Evolutionary conservation across 2,113 vertebrate species (phyloP), one percentile per base, ranked within the genome.

Genomic region (Nothocercus julius): DNA sequence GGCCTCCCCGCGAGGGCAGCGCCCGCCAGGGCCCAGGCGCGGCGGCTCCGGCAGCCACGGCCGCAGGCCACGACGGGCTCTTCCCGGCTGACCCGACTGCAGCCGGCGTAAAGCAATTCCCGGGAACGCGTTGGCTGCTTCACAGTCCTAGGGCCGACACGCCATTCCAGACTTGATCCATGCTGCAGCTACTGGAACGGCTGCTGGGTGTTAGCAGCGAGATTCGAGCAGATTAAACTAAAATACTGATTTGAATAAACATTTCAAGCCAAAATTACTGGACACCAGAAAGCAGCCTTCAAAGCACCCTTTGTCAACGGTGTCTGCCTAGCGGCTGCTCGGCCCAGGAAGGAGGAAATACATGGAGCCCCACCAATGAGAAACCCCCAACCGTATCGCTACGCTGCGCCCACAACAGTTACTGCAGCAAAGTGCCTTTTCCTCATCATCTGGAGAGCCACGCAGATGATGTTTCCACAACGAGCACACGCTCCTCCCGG

Each of bases 391-490:
- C 75, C 58, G 36, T 21, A 69, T 59, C 74, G 79, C 45, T 13
- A 53, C 3, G 12, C 19, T 34, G n/a, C 9, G 38, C 42, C 89
- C 79, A 19, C 58, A 90, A 36, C 92, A 32, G 70, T 73, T 30
- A n/a, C 5, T 82, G 91, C 89, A 53, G 72, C 89, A 79, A 47
- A 86, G 84, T 66, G 95, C 91, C 90, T 96, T 84, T 93, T 70
- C 91, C 72, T 89, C 97, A 90, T 87, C 94, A 82, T 30, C 93
- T 17, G 90, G 66, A 90, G 97, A 92, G 90, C 97, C 70, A 20
- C 3, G 86, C 19, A 92, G 96, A 82, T 54, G 72, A 85, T 89
- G 92, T 89, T 94, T 96, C 97, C 96, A 86, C 97, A 94, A 54
- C 53, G 90, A 87, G 88, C 91, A 66, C 95, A 44, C 94, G 86